Evolutionary conservation across 1,140 invertebrate genomes (phyloP), one percentile per base, ranked within the genome.

Genomic region (Drosophila pectinifera): DNA sequence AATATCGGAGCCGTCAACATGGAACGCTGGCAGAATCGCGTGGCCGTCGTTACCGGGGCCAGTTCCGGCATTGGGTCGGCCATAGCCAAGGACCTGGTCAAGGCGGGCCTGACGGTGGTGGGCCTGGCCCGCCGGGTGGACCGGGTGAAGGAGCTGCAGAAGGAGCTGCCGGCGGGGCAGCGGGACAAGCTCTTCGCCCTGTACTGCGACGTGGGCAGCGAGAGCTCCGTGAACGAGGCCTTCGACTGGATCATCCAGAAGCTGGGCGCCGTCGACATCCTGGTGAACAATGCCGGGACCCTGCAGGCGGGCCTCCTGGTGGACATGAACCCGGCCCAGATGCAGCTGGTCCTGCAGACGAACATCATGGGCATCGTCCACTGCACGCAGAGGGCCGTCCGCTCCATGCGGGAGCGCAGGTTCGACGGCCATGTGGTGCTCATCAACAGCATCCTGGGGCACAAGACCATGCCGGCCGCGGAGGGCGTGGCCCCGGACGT

Each of bases 241-340:
- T 97, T 97, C 80, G 83, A 94, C 57, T 94, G 94, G 93, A 93
- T 95, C 13, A 93, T 94, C 43, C 88, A 93, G 10, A 93, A 94
- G 2, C 91, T 95, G 31, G 95, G 95, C 5, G 94, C 94, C 14
- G 92, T 96, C 2, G 94, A 96, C 80, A 92, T 97, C 2, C 92
- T 96, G 45, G 92, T 97, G 26, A 97, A 97, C 82, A 96, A 96
- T 85, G 96, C 96, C 4, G 96, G 95, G 2, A 80, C 95, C 0
- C 75, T 93, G 6, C 64, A 84, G 84, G 5, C 72, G 79, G 74
- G 93, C 88, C 64, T 79, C 59, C 16, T 93, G 92, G 74, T 92
- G 78, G 49, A 73, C 91, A 75, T 79, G 88, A 26, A 81, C 38
- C n/a, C 83, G 59, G 38, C 80, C 16, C 58, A 89, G 57, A 93